Percentiles rank a stretch among this genome's conserved stretches.
phyloP scores from a whole-genome alignment of 2,797 vertebrate species.

The Cuculus canorus region DNA sequence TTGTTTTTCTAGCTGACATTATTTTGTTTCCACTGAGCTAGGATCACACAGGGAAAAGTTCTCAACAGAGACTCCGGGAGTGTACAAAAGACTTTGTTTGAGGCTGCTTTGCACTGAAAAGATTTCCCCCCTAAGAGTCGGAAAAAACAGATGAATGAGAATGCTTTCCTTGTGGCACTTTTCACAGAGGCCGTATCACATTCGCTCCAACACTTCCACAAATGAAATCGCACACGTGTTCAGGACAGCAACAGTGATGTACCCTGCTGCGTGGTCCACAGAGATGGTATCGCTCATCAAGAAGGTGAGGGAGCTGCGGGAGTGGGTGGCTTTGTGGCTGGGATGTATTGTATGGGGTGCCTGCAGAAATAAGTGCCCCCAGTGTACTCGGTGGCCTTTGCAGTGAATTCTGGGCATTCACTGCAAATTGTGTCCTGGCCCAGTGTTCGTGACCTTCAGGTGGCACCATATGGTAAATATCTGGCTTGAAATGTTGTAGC shows the following conservation, averaged over 20 bases:
- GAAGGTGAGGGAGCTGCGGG: slow-evolving; percentile 76
- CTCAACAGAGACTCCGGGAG: neutral
- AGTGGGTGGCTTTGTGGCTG: neutral
- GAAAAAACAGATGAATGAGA: neutral
- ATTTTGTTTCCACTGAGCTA: neutral
- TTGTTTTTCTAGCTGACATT: neutral
- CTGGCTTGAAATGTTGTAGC: neutral
- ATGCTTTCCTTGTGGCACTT: neutral
- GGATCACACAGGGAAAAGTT: neutral
- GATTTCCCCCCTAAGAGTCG: neutral
- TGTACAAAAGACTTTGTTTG: neutral
- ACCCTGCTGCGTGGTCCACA: slow-evolving; percentile 88
- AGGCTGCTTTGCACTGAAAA: neutral
- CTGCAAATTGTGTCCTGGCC: neutral
- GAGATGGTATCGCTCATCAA: slow-evolving; percentile 89
- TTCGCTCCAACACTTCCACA: slow-evolving; percentile 86
- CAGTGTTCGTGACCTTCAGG: neutral
- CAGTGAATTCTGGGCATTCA: no score
- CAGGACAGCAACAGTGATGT: slow-evolving; percentile 85
- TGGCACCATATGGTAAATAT: accelerated
- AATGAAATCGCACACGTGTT: slow-evolving; percentile 88
- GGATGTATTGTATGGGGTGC: neutral
- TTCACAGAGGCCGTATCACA: slow-evolving; percentile 91
- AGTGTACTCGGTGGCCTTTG: neutral
- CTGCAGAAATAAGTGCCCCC: neutral